Base-by-base conservation (phyloP, 2,797 vertebrate genomes). In the Falco cherrug region DNA sequence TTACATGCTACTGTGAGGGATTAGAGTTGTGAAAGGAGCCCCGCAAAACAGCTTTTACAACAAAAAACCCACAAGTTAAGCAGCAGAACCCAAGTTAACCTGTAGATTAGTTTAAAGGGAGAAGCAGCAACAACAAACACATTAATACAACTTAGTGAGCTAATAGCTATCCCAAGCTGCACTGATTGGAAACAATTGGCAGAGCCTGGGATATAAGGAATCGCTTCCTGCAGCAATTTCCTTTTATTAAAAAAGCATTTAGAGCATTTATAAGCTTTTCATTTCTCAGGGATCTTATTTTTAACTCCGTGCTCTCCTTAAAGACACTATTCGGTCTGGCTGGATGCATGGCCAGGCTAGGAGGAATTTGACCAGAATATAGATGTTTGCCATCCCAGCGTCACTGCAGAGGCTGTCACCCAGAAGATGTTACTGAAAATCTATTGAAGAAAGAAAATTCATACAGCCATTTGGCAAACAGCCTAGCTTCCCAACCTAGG, bases 141-240 rank as follows among this genome's bases (percentile, higher is more conserved):
- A 96, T 95, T 93, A 95, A 97, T 96, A 94, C 54, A 83, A 82
- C 75, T 95, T 92, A 96, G 84, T 39, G 78, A 94, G 89, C 75
- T 94, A 93, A 95, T 81, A 91, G 82, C 81, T 87, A 92, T 47
- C 75, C 78, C 68, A 89, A 73, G 65, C 81, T 87, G 84, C 81
- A 78, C 76, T 92, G 93, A 91, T 91, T 92, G 80, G 76, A 86
- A 94, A 94, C 92, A 97, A 89, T 75, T 92, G 95, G 69, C 93
- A 96, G 95, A 85, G 86, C 84, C 96, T 95, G 95, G 90, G 84
- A 93, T 89, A 80, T 94, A 93, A 95, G 65, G 67, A 94, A 96
- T 97, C 43, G 41, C 90, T 95, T 96, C 95, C 96, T 95, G 94
- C 61, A 94, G 92, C 89, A 95, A 91, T 96, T 97, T 95, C 87